Evolutionary conservation across 1,140 invertebrate genomes (phyloP).

Genomic region (Ooceraea biroi): DNA sequence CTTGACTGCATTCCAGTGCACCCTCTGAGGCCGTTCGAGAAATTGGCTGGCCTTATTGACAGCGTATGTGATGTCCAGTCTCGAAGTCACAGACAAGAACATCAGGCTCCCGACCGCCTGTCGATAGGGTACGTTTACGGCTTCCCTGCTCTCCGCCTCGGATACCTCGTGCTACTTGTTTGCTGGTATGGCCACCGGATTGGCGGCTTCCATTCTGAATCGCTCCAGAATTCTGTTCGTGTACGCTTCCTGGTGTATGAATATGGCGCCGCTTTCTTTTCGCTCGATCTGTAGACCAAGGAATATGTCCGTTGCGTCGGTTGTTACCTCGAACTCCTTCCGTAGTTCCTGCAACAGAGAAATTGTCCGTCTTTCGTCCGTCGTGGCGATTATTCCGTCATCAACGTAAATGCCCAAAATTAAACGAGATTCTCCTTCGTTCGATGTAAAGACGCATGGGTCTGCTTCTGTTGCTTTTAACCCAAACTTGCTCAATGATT

Average conservation of each 20-base stretch:
- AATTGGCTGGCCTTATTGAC: conserved; percentile 72
- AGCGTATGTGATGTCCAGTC: not conserved
- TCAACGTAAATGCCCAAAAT: not conserved
- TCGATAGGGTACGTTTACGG: not conserved
- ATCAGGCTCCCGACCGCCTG: not conserved
- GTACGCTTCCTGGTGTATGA: conserved; percentile 17
- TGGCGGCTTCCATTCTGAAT: not conserved
- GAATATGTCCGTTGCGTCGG: no score
- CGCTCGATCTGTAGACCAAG: conserved; percentile 4
- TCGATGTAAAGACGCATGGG: conserved; percentile 2
- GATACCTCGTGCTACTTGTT: conserved; percentile 29
- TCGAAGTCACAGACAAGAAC: not conserved
- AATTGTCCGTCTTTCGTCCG: not conserved
- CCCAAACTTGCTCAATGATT: not conserved
- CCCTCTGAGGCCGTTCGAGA: conserved; percentile 70
- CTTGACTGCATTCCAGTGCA: conserved; percentile 80
- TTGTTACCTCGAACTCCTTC: conserved; percentile 10
- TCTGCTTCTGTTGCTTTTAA: not conserved
- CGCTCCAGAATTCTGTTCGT: not conserved
- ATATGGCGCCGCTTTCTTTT: not conserved
- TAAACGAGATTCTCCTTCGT: not conserved
- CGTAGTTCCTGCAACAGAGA: not conserved
- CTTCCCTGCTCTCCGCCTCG: conserved; percentile 73
- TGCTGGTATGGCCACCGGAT: not conserved
- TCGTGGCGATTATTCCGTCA: not conserved